A percentile compares a stretch with the other conserved stretches of the same genome.
Conservation (phyloP, 2,797 vertebrate species). For the Helarctos malayanus region DNA sequence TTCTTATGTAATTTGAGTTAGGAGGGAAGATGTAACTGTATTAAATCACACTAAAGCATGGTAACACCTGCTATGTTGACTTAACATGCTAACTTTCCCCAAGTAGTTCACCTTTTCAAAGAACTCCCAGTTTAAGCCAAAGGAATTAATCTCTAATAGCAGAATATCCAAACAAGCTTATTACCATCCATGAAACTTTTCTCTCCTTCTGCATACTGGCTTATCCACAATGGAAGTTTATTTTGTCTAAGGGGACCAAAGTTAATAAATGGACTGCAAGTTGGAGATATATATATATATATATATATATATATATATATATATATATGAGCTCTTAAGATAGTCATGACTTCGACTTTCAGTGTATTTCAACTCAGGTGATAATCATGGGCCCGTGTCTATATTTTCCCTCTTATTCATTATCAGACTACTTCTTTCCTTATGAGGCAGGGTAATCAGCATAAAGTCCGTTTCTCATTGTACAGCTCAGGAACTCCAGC, state of each 20-base stretch:
- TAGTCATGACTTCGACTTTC: not conserved
- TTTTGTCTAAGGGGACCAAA: not conserved
- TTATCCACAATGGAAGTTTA: not conserved
- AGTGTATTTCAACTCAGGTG: not conserved
- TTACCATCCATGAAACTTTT: not conserved
- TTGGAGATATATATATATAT: not conserved
- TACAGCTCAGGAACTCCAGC: not conserved
- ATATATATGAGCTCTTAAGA: not conserved
- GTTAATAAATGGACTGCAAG: not conserved
- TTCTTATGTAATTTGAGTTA: not conserved
- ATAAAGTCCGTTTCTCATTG: not conserved
- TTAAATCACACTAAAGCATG: not conserved
- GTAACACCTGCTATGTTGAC: not conserved
- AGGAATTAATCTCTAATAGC: not conserved
- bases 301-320: too few species aligned
- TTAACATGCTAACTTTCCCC: not conserved
- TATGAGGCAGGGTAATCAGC: not conserved
- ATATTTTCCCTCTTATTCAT: conserved; percentile 29
- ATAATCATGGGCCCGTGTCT: not conserved
- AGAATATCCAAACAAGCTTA: not conserved
- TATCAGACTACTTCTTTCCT: not conserved
- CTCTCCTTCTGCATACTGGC: not conserved
- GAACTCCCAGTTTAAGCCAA: not conserved
- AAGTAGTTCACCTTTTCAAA: conserved; percentile 40
- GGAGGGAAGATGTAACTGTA: not conserved